These are phyloP conservation scores for Gasterosteus aculeatus DNA, from an alignment of 2,113 vertebrate genomes.

Conservation along the genomic window DNA sequence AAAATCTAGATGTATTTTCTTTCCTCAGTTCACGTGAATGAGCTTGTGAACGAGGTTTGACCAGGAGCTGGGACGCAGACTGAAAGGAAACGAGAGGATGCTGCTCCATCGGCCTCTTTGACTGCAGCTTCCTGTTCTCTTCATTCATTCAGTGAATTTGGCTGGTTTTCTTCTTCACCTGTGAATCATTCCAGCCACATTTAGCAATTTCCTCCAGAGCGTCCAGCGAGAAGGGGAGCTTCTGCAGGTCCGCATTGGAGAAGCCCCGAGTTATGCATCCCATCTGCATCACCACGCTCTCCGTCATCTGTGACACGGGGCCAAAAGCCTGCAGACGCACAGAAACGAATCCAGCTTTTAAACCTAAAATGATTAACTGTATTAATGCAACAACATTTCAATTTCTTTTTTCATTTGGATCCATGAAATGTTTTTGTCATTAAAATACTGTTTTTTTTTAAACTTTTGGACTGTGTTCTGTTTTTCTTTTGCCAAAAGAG, in stretches of 20 bases:
- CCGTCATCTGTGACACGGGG: conserved; percentile 49
- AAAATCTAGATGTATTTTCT: too few relatives aligned
- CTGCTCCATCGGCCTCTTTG: too few relatives aligned
- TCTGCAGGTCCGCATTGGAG: conserved; percentile 56
- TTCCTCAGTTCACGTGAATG: too few relatives aligned
- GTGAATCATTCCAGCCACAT: conserved; percentile 72
- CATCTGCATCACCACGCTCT: conserved; percentile 55
- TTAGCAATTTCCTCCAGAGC: conserved; percentile 55
- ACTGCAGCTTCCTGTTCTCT: too few relatives aligned
- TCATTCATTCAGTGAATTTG: not conserved
- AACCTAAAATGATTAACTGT: not conserved
- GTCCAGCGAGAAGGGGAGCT: conserved; percentile 64
- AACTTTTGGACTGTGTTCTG: not conserved
- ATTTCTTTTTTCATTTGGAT: not conserved
- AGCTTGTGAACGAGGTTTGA: too few relatives aligned
- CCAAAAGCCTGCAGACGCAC: conserved; percentile 62
- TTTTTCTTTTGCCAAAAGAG: not conserved
- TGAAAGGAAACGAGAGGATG: too few relatives aligned
- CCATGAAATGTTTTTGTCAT: not conserved
- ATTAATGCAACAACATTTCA: not conserved
- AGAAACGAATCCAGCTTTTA: not conserved
- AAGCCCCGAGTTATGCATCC: conserved; percentile 74
- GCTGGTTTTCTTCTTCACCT: conserved; percentile 60
- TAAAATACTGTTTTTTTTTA: not conserved
- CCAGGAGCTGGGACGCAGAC: too few relatives aligned